Evolutionary conservation across 2,888 invertebrate genomes (phyloP), one percentile per base, ranked within the genome.

Genomic region (Eristalis tenax): DNA sequence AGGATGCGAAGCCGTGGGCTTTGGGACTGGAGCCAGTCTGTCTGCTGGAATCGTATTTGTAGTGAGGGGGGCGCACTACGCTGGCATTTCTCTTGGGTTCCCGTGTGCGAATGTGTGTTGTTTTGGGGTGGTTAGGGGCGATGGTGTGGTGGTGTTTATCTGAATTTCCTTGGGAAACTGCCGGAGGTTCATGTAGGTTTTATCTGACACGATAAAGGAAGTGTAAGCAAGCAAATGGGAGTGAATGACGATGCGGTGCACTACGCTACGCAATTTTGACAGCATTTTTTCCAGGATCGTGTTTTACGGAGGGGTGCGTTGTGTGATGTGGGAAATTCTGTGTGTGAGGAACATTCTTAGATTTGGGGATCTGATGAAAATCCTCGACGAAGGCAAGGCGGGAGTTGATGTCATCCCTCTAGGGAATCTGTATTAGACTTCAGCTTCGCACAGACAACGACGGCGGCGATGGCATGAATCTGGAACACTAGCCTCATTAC

Each of bases 1-100:
- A 74, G 57, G 38, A 50, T 65, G 35, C 35, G 57, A 77, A 69
- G 69, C 70, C 57, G 18, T 22, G 43, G 68, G 43, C 68, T 64
- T 68, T 18, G 50, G n/a, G 63, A 63, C 63, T 82, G 77, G 81
- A 74, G 81, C 32, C 85, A 77, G 35, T 69, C 64, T 85, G 85
- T 85, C 85, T 85, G 81, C 43, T 15, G 23, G 59, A 40, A 15
- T 22, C 15, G 40, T 82, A 40, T 81, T 64, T 75, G 68, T 26
- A 68, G 22, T 61, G 43, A 15, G 65, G 40, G n/a, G 15, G 35
- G 22, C 10, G 40, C 3, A 56, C 56, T 15, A 56, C 57, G 65
- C 56, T 38, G 66, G 59, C 57, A 63, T 43, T 63, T 38, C 50
- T 50, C 50, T 50, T 50, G 50, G 13, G 38, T 8, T 8, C n/a